These are phyloP conservation scores for Thaleichthys pacificus DNA, from an alignment of 2,797 vertebrate species.

Conservation along the genomic window DNA sequence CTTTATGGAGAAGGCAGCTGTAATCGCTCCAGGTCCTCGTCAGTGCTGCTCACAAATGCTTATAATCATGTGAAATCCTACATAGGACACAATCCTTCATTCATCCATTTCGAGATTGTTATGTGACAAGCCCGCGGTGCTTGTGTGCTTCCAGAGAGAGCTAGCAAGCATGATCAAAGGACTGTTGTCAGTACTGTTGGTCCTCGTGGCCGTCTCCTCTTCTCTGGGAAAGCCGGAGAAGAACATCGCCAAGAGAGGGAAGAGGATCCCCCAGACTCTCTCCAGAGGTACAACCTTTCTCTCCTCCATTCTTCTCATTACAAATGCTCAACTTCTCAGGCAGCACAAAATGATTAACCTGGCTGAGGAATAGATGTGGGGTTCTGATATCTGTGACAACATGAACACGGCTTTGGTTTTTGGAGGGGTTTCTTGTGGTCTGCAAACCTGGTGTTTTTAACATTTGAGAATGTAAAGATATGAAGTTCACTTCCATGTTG, in stretches of 20 bases:
- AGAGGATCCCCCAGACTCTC: conserved; percentile 86
- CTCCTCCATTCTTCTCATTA: neutral
- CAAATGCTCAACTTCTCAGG: neutral
- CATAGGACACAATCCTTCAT: neutral
- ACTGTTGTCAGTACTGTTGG: conserved; percentile 67
- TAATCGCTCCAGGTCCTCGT: neutral
- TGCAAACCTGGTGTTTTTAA: neutral
- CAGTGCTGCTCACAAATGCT: neutral
- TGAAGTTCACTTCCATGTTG: neutral
- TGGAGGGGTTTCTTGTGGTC: neutral
- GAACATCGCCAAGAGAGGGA: conserved; percentile 74
- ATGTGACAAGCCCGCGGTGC: neutral
- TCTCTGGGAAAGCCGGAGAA: conserved; percentile 76
- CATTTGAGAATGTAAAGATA: neutral
- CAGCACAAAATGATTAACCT: too few relatives aligned
- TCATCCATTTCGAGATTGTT: neutral
- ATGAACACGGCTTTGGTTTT: neutral
- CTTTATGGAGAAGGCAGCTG: neutral
- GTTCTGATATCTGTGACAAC: neutral
- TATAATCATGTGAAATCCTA: conserved; percentile 1
- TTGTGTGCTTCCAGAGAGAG: conserved; percentile 24
- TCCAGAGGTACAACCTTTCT: conserved; percentile 82
- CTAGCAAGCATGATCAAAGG: conserved; percentile 79
- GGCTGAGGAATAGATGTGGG: neutral
- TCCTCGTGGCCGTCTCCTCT: conserved; percentile 78